These are phyloP conservation scores for Clitarchus hookeri DNA, from an alignment of 2,888 invertebrate genomes.

Conservation along the genomic window DNA sequence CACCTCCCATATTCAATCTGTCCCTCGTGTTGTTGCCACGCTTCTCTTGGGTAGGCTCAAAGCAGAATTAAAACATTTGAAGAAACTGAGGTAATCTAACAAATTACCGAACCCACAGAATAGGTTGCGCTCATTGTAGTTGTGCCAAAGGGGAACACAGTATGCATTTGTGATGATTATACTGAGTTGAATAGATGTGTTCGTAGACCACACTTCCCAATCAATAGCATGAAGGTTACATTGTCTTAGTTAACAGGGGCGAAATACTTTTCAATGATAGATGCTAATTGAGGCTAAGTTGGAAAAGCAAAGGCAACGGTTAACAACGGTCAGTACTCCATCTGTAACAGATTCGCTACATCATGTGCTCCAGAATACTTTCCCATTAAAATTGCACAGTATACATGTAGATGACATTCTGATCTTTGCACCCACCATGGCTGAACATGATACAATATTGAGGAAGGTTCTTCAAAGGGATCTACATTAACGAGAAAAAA, in stretches of 20 bases:
- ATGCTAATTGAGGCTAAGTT: neutral
- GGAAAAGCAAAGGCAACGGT: neutral
- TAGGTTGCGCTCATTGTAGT: neutral
- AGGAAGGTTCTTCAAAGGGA: neutral
- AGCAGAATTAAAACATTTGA: neutral
- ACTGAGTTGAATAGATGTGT: neutral
- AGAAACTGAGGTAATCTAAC: neutral
- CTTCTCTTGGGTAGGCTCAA: neutral
- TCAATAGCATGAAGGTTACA: neutral
- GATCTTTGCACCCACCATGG: neutral
- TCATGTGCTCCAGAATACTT: neutral
- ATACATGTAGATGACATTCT: neutral
- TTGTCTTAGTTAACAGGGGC: neutral
- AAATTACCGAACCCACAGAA: neutral
- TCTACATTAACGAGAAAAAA: neutral
- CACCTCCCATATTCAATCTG: neutral
- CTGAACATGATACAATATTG: neutral
- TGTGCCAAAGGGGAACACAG: neutral
- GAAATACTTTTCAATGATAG: neutral
- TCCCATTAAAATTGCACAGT: neutral
- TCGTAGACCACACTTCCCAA: neutral
- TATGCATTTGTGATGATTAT: constrained; percentile 19
- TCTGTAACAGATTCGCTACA: neutral
- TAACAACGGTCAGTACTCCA: neutral
- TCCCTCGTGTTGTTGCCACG: neutral